These are phyloP conservation scores for Luperina nickerlii DNA, from an alignment of 2,888 invertebrate species.

Conservation along the genomic window DNA sequence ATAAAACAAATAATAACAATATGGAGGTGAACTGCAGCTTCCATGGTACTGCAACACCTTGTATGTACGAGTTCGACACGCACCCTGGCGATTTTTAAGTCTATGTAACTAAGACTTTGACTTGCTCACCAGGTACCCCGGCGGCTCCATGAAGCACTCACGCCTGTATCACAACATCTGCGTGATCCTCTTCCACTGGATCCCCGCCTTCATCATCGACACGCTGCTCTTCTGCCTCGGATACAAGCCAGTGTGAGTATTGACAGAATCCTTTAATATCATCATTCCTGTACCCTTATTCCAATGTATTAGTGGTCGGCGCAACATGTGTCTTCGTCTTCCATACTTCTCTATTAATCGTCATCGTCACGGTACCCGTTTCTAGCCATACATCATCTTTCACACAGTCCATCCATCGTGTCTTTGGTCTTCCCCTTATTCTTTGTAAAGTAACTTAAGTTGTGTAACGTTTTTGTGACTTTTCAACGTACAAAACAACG, in stretches of 20 bases:
- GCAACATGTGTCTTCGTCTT: too few relatives aligned
- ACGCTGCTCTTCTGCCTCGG: slow-evolving; percentile 94
- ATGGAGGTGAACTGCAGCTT: too few relatives aligned
- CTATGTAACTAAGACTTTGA: not conserved
- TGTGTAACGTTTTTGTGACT: not conserved
- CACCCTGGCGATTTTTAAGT: too few relatives aligned
- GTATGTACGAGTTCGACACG: too few relatives aligned
- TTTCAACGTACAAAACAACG: not conserved
- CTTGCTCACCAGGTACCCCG: slow-evolving; percentile 91
- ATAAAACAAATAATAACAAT: too few relatives aligned
- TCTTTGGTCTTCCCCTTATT: too few relatives aligned
- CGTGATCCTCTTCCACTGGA: slow-evolving; percentile 96
- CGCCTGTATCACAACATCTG: slow-evolving; percentile 95
- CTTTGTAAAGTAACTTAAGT: not conserved
- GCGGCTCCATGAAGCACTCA: slow-evolving; percentile 96
- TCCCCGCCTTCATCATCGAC: slow-evolving; percentile 97
- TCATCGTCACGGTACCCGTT: too few relatives aligned
- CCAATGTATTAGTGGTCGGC: too few relatives aligned
- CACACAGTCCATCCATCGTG: too few relatives aligned
- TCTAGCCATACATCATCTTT: too few relatives aligned
- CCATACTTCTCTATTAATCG: too few relatives aligned
- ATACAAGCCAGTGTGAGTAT: slow-evolving; percentile 95
- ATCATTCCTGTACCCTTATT: not conserved
- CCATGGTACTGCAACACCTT: too few relatives aligned
- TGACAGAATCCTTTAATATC: not conserved